These are phyloP conservation scores for Lepidurus packardi DNA, from an alignment of 1,140 invertebrate species.

Conservation along the genomic window DNA sequence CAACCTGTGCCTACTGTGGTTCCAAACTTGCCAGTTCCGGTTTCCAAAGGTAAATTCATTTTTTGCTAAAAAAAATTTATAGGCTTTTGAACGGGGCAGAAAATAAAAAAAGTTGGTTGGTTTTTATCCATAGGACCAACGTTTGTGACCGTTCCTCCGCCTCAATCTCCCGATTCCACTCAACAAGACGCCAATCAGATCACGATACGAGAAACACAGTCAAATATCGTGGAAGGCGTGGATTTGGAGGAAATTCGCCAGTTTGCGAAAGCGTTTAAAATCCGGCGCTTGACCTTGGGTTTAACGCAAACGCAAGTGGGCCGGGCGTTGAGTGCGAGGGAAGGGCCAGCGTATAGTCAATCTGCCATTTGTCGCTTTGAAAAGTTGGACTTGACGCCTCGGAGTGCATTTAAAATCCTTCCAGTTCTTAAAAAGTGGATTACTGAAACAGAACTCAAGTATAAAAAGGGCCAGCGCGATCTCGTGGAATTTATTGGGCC, in stretches of 20 bases:
- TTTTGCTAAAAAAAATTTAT: not conserved
- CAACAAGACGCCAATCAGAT: conserved; percentile 61
- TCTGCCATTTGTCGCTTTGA: conserved; percentile 99
- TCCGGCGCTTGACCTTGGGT: conserved; percentile 82
- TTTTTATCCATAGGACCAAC: not conserved
- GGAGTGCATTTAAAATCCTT: conserved; percentile 98
- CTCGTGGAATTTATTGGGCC: conserved; percentile 92
- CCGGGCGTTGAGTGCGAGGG: conserved; percentile 87
- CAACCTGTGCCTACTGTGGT: not conserved
- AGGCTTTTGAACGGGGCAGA: not conserved
- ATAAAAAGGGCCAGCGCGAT: conserved; percentile 82
- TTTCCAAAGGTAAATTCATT: not conserved
- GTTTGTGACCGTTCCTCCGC: not conserved
- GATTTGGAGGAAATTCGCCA: conserved; percentile 97
- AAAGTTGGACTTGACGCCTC: conserved; percentile 97
- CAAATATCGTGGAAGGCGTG: conserved; percentile 91
- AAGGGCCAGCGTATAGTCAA: conserved; percentile 96
- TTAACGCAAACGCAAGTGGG: conserved; percentile 94
- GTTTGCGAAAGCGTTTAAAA: conserved; percentile 95
- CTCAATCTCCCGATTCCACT: not conserved
- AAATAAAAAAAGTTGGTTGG: not conserved
- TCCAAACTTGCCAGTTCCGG: not conserved
- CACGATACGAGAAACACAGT: conserved; percentile 85
- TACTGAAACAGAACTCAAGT: conserved; percentile 95
- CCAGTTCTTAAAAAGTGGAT: conserved; percentile 97